Evolutionary conservation across 2,113 vertebrate species (phyloP).

Genomic region (Oreotragus oreotragus): DNA sequence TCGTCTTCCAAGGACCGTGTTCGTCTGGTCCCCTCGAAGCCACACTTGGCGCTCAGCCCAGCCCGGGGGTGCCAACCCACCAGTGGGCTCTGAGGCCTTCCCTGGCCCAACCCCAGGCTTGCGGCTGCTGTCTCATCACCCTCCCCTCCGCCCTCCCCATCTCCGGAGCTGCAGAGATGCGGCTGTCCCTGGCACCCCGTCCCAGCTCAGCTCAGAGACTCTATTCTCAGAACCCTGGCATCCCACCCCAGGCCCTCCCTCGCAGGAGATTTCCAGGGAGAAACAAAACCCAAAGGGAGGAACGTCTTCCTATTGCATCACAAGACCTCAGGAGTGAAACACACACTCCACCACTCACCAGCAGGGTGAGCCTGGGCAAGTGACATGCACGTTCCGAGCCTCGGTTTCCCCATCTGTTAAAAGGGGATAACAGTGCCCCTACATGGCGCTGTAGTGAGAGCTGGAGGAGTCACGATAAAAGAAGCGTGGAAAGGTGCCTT

Average conservation of each 20-base stretch:
- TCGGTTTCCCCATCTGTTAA: background rate
- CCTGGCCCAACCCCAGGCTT: background rate
- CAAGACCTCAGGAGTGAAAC: background rate
- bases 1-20: background rate
- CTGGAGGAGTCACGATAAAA: background rate
- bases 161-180: background rate
- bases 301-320: background rate
- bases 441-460: background rate
- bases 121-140: background rate
- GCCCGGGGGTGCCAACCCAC: background rate
- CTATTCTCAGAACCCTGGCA: background rate
- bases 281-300: background rate
- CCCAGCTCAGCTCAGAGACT: background rate
- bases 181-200: background rate
- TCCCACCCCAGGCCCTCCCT: background rate
- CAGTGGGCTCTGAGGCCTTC: background rate
- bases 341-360: background rate
- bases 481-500: background rate
- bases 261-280: background rate
- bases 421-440: background rate
- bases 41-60: background rate
- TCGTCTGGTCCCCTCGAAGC: background rate
- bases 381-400: background rate
- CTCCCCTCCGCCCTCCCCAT: background rate
- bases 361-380: background rate